Base-by-base conservation (phyloP, 2,888 invertebrate genomes). In the Dimorphilus gyrociliatus region DNA sequence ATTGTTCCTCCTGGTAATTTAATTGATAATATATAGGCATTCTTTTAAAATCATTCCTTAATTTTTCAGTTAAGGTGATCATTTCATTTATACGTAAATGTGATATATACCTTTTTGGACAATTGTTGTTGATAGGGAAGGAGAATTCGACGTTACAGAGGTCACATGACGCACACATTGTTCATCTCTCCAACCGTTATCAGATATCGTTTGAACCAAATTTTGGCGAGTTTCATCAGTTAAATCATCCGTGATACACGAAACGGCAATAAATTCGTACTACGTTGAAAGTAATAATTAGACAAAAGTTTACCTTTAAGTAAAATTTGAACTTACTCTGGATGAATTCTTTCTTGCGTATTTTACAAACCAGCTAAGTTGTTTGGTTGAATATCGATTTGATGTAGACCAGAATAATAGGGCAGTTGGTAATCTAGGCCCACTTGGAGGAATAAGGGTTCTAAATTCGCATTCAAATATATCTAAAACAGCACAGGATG, bases 341-440 rank as follows among this genome's bases (percentile, higher is more conserved):
- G 45, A 44, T 10, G 44, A 35, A 25, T 46, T 42, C 23, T 51
- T 49, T 16, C 46, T 44, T 15, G 59, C 55, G 45, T 52, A 58
- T 23, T 48, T 43, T 14, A 53, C 39, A 34, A 48, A 55, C 40
- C 51, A 46, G 19, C 41, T 41, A 39, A 60, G 48, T 10, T 50
- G 32, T 33, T 46, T 48, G 21, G 21, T 21, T 30, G 25, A n/a
- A n/a, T n/a, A n/a, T n/a, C n/a, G n/a, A n/a, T 36, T 55, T 59
- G 59, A 60, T 26, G 51, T 53, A 17, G 55, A 50, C 61, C 61
- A 61, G 46, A 60, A 61, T 28, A 60, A 41, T 10, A 61, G 37
- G 17, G 47, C 51, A 15, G 56, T 56, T 15, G 56, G 50, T 32
- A 45, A 17, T 47, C 42, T 13, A 31, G 51, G 36, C 32, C 44